Evolutionary conservation across 30 jellyfish, hydroid and myxozoan genomes (phyloP), one percentile per base, ranked within the genome.

Genomic region (Aurelia aurita complex sp. Pacific): DNA sequence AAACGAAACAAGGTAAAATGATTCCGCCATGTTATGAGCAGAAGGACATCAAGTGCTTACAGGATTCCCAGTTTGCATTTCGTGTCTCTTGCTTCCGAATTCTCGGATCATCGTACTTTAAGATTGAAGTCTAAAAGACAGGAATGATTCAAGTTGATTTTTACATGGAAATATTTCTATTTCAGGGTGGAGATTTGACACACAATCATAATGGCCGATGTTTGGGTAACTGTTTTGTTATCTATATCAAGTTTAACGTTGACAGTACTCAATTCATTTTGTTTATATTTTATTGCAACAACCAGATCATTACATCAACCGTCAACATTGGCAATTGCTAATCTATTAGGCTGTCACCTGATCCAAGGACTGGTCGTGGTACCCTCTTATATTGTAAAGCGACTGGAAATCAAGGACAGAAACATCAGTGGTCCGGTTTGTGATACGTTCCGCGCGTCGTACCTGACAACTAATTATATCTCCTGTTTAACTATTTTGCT

Each of bases 341-440:
- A 79, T 73, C 88, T 93, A 11, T 86, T 93, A 29, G 64, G 68
- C 32, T 74, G 86, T 17, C 97, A 93, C 69, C 67, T 93, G 6
- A 15, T 84, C n/a, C 98, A 93, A 73, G 98, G 98, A 35, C 33
- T 83, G 19, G 6, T 88, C 68, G 98, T 93, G 4, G 81, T 93
- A 10, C 98, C 98, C 7, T 73, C 82, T 16, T 93, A 93, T 40
- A 88, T 92, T 59, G 80, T 84, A 36, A 93, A 93, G 72, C 38
- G 90, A 33, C 66, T 52, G 19, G 77, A 59, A 1, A 19, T 78
- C 74, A 55, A 68, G 5, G 75, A 78, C 46, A 19, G 77, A 18
- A 36, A 18, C 8, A 53, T 67, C 10, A 51, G 55, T 18, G 59
- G 95, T 5, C 51, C 50, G 18, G 78, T 80, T 14, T 90, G 97